A percentile compares a stretch with the other conserved stretches of the same genome.
These are phyloP conservation scores for Trachelus stipa DNA, from an alignment of 2,888 invertebrate genomes.

Conservation along the genomic window DNA sequence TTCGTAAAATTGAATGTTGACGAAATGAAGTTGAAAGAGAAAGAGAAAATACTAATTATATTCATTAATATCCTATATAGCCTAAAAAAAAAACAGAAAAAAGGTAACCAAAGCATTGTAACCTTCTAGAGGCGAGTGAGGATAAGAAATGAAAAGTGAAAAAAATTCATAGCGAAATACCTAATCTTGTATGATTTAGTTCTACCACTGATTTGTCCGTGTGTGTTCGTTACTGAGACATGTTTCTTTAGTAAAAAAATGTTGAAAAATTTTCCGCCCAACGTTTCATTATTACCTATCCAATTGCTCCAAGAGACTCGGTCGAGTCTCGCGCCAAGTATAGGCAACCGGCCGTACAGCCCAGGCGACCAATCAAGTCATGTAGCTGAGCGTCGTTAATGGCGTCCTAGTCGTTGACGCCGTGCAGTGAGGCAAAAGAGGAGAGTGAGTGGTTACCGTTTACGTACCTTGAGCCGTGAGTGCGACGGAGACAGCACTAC, in stretches of 20 bases:
- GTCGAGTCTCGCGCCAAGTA: too few species aligned
- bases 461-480: too few species aligned
- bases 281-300: conserved; percentile 6
- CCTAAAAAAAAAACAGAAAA: conserved; percentile 44
- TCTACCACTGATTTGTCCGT: conserved; percentile 68
- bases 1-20: conserved; percentile 47
- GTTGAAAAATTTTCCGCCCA: conserved; percentile 34
- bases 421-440: too few species aligned
- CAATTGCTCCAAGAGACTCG: too few species aligned
- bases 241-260: conserved; percentile 72
- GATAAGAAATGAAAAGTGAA: too few species aligned
- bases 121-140: conserved; percentile 57
- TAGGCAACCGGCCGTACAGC: too few species aligned
- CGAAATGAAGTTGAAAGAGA: conserved; percentile 16
- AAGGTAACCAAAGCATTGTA: conserved; percentile 55
- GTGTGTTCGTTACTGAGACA: conserved; percentile 72
- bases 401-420: too few species aligned
- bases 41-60: conserved; percentile 45
- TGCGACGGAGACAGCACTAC: too few species aligned
- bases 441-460: too few species aligned
- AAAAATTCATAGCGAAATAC: conserved; percentile 51
- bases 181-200: conserved; percentile 59
- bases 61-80: conserved; percentile 60
- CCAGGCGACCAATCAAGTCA: too few species aligned
- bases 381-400: too few species aligned